Evolutionary conservation across 2,113 vertebrate species (phyloP), one percentile per base, ranked within the genome.

Genomic region (Emydura subglobosa): DNA sequence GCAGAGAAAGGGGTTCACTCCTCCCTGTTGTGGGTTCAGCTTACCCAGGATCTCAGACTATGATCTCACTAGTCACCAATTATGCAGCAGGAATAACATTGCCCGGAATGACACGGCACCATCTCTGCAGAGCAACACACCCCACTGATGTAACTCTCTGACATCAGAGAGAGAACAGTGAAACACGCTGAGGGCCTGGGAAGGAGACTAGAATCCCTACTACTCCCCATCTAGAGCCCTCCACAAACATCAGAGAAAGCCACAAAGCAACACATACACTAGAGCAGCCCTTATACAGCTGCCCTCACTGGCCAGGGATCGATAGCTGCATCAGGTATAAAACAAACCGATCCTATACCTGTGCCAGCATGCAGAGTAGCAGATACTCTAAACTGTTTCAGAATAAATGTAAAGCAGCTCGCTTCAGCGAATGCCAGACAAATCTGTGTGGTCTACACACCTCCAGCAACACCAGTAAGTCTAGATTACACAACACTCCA

Each of bases 21-120:
- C 5, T 57, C 51, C 39, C 47, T 39, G 27, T 14, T 79, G 49
- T n/a, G 76, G 2, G 51, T 79, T 55, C 4, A 4, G 22, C 50
- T 57, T 49, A 10, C 50, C 39, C 31, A 42, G 10, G 72, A 87
- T 49, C 78, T 51, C 59, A 8, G 22, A 50, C 27, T 31, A 42
- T 68, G 39, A 79, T 87, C 79, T 84, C 82, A 57, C 68, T 74
- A 44, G 29, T 82, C 61, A 34, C 55, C 34, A 3, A 10, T 53
- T 44, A 6, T 25, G 79, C 57, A 80, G 78, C 27, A 25, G 65
- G 87, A 78, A 55, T 11, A 76, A 78, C 42, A 2, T 3, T 4
- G 59, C 85, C 11, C 39, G 25, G 83, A 78, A 89, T 91, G 95
- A 93, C 57, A 87, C 47, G 79, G 89, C 84, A 81, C 57, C 87